A percentile compares a stretch with the other conserved stretches of the same genome.
Conservation (phyloP, 2,797 vertebrate genomes). For the Hippocampus kuda region DNA sequence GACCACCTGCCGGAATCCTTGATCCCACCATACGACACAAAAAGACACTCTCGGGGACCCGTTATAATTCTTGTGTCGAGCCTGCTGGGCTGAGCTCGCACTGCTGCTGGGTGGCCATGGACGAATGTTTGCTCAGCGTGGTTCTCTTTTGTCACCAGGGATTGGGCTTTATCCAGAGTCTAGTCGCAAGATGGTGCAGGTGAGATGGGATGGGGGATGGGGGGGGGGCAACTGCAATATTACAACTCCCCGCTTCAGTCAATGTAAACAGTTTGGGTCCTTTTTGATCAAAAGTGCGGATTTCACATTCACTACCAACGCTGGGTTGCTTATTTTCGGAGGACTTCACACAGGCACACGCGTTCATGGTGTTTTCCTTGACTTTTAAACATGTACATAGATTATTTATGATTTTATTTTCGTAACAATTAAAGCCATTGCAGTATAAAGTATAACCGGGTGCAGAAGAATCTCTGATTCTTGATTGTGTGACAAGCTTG, state of each 20-base stretch:
- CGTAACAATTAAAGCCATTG: conserved; percentile 20
- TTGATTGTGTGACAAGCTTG: conserved; percentile 21
- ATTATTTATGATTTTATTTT: conserved; percentile 19
- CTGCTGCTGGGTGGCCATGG: conserved; percentile 33
- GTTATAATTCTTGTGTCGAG: neutral
- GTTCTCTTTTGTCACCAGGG: conserved; percentile 22
- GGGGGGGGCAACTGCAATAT: neutral
- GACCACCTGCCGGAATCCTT: conserved; percentile 31
- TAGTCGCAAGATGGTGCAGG: conserved; percentile 16
- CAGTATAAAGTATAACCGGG: conserved; percentile 23
- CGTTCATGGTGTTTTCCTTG: conserved; percentile 8
- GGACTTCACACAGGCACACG: neutral
- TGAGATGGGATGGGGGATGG: neutral
- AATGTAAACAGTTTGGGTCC: neutral
- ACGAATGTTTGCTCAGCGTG: conserved; percentile 42
- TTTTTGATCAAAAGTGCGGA: neutral
- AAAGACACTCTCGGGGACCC: neutral
- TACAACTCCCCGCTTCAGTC: neutral
- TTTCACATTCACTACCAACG: neutral
- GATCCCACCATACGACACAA: neutral
- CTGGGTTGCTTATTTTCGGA: neutral
- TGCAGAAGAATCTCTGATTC: conserved; percentile 5
- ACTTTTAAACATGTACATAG: conserved; percentile 13
- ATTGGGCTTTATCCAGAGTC: conserved; percentile 50
- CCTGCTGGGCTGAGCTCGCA: conserved; percentile 14